Conservation (phyloP, 1,140 invertebrate species). For the Frieseomelitta varia region DNA sequence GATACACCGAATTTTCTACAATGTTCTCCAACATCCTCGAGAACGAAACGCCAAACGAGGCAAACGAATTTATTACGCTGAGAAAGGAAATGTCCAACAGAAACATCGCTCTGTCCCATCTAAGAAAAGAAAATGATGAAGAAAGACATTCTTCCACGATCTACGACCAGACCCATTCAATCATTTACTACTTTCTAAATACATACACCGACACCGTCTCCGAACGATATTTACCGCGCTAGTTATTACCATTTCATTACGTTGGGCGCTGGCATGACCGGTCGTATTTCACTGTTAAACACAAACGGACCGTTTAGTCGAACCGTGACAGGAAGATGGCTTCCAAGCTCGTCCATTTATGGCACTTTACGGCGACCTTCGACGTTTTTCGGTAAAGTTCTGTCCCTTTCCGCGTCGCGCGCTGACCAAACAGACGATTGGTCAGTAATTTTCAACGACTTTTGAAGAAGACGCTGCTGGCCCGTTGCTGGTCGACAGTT, state of each 20-base stretch:
- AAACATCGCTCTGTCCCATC: not conserved
- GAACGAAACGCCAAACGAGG: too few species aligned
- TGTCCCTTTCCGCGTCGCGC: constrained; percentile 28
- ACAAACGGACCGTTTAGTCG: not conserved
- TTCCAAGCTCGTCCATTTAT: constrained; percentile 54
- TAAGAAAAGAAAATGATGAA: not conserved
- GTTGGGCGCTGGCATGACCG: not conserved
- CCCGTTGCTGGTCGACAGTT: not conserved
- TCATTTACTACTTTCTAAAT: not conserved
- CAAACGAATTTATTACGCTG: too few species aligned
- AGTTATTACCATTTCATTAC: constrained; percentile 57
- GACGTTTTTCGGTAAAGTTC: constrained; percentile 26
- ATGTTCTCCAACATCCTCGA: too few species aligned
- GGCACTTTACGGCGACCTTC: constrained; percentile 41
- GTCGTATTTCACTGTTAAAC: constrained; percentile 48
- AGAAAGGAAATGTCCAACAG: not conserved
- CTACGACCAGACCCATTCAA: not conserved
- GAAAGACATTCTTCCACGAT: not conserved
- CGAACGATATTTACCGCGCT: constrained; percentile 4
- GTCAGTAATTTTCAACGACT: constrained; percentile 42
- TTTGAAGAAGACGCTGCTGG: constrained; percentile 12
- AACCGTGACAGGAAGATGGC: constrained; percentile 23
- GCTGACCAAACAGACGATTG: constrained; percentile 44
- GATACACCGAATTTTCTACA: too few species aligned
- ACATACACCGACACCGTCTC: not conserved